Evolutionary conservation across 2,797 vertebrate species (phyloP).

Genomic region (Gymnoscopelus braueri): DNA sequence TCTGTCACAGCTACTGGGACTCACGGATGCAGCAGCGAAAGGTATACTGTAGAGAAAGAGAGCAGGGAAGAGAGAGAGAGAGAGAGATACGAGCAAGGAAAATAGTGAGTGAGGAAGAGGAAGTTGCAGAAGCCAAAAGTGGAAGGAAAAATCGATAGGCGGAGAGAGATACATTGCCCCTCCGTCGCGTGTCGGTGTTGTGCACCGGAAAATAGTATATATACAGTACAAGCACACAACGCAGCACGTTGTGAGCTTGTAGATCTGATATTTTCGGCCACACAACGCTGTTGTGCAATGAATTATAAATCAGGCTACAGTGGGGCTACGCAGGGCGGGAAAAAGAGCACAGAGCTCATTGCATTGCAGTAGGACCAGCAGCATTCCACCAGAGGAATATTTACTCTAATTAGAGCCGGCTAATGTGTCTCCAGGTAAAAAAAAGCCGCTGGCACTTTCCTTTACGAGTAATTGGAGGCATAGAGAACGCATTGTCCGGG

Average conservation of each 20-base stretch:
- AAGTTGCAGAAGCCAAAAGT: background rate
- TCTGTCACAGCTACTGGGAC: conserved; percentile 57
- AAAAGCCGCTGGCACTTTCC: conserved; percentile 61
- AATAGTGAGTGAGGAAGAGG: background rate
- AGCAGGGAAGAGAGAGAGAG: background rate
- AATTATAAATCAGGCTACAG: too few relatives aligned
- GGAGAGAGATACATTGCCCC: background rate
- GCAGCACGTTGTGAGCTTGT: too few relatives aligned
- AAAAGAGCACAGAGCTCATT: conserved; percentile 41
- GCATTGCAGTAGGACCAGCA: conserved; percentile 43
- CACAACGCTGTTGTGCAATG: too few relatives aligned
- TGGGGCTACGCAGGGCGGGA: conserved; percentile 47
- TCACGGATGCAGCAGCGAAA: conserved; percentile 19
- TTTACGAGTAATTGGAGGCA: conserved; percentile 67
- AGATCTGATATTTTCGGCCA: too few relatives aligned
- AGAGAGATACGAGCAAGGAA: too few relatives aligned
- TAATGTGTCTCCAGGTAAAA: conserved; percentile 78
- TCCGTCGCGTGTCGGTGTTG: background rate
- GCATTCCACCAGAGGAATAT: conserved; percentile 65
- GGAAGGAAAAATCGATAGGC: background rate
- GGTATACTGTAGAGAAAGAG: background rate
- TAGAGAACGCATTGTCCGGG: conserved; percentile 66
- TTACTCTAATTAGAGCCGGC: conserved; percentile 74
- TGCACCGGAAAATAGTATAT: too few relatives aligned
- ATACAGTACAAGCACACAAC: too few relatives aligned